Evolutionary conservation across 2,113 vertebrate genomes (phyloP), one percentile per base, ranked within the genome.

Genomic region (Falco punctatus): DNA sequence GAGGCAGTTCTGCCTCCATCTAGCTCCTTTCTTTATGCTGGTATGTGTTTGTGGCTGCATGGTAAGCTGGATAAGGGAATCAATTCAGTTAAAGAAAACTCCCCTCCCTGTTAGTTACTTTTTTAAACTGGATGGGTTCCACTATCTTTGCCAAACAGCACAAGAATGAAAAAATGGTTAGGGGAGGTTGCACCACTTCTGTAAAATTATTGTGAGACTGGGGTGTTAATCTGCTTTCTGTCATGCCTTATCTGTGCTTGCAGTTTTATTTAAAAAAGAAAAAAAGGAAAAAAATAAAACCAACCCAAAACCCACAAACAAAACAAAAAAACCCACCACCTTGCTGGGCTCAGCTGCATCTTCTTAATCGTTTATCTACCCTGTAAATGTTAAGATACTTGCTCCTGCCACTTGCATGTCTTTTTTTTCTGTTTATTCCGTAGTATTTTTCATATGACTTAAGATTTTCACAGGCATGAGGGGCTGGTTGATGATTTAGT

Each of bases 1-100:
- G 90, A 93, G 95, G 94, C 94, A 90, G 55, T 92, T 95, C 67
- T 95, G 88, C 88, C 92, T 97, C 88, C 81, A 40, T 82, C 88
- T 83, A 90, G 51, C 88, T 92, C 48, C 69, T 96, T 96, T 90
- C 72, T 90, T 23, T 94, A 8, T 95, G 89, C 72, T 96, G 88
- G 49, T 83, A 77, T 90, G 86, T 89, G 83, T 88, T 95, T 83
- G 62, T 90, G 80, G 82, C 80, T 67, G 7, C 46, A 65, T 90
- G 82, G 81, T 92, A 88, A 92, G 59, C 67, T 94, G 79, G 80
- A 91, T 86, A 92, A 97, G n/a, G 72, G 88, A 95, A 71, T 59
- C 40, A 78, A 42, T 81, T 89, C 88, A 92, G 46, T 93, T 84
- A 62, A 91, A 92, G 59, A 55, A 55, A 40, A n/a, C 7, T 80